Evolutionary conservation across 2,888 invertebrate genomes (phyloP), one percentile per base, ranked within the genome.

Genomic region (Listrodromus nycthemerus): DNA sequence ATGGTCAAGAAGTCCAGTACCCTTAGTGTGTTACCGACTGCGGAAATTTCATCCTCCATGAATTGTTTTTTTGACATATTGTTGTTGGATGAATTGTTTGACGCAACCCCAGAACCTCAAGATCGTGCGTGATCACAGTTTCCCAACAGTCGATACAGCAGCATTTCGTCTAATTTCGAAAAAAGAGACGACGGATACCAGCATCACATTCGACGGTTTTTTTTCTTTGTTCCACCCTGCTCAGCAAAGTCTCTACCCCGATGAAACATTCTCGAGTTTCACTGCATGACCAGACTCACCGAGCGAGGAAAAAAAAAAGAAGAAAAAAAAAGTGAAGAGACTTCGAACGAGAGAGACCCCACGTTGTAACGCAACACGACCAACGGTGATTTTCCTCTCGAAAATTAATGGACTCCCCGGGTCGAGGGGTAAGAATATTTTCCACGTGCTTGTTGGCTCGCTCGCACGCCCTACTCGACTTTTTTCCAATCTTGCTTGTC

Each of bases 321-420:
- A 45, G 13, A 33, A 41, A 61, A 30, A 80, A 67, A 78, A 73
- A 45, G 74, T 67, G 41, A 45, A 52, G 74, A 58, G 73, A 66
- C 65, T 19, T 19, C 50, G 78, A 67, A 67, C 63, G 55, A 70
- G 74, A 70, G 74, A 79, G 76, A 66, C 82, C 75, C 81, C 78
- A 80, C 86, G 86, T 74, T 85, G 91, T 89, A 91, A 89, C 87
- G 85, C 86, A 87, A 89, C 85, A 90, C 90, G 86, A 82, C 76
- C 85, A 78, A 88, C 88, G 87, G 88, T 89, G 89, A 89, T 91
- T 89, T 89, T 90, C 88, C 87, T 86, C 86, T 77, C 85, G 87
- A 88, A 89, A 90, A 90, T 90, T 90, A 90, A 90, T 90, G 90
- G 87, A 88, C 73, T 86, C 83, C 77, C 83, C 41, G 52, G 55